Evolutionary conservation across 2,888 invertebrate species (phyloP), one percentile per base, ranked within the genome.

Genomic region (Cheilosia pagana): DNA sequence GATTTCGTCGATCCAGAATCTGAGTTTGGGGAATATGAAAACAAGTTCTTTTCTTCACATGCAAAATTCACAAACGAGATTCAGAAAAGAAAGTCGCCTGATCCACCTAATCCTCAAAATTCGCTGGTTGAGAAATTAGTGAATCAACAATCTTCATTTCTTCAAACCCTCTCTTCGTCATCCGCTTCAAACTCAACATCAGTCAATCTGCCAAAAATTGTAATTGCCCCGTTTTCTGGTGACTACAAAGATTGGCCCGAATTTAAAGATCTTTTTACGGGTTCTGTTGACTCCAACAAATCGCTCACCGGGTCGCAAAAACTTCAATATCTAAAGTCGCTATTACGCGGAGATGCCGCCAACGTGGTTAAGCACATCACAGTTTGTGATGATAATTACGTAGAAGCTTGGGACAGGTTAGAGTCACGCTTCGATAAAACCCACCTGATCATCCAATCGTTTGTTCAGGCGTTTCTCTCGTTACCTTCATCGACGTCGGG

Each of bases 311-410:
- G 19, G 16, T 19, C 48, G 19, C 48, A 19, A 21, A 63, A 63
- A n/a, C 12, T 63, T 74, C 19, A 48, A 10, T 48, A 48, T 19
- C 2, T 48, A 10, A 48, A 48, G 21, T 48, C 48, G 5, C 19
- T 74, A 3, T 75, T 77, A 43, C 60, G 28, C 21, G 79, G 68
- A 12, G 79, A 86, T 16, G 81, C 78, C 16, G 87, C 83, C 8
- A 45, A 60, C 7, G 23, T 85, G 12, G 52, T 75, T 39, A 67
- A 75, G 23, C 77, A 85, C 16, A 72, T 87, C 8, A 72, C 71
- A 14, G 68, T 81, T 45, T 79, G 72, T 14, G 65, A 85, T 5
- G n/a, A 62, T 19, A 68, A 70, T 6, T 83, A 81, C 12, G n/a
- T 59, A 6, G 71, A 65, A n/a, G 82, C 78, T 28, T 78, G 78